These are phyloP conservation scores for Scolopax mira DNA, from an alignment of 2,113 vertebrate genomes.

Conservation along the genomic window DNA sequence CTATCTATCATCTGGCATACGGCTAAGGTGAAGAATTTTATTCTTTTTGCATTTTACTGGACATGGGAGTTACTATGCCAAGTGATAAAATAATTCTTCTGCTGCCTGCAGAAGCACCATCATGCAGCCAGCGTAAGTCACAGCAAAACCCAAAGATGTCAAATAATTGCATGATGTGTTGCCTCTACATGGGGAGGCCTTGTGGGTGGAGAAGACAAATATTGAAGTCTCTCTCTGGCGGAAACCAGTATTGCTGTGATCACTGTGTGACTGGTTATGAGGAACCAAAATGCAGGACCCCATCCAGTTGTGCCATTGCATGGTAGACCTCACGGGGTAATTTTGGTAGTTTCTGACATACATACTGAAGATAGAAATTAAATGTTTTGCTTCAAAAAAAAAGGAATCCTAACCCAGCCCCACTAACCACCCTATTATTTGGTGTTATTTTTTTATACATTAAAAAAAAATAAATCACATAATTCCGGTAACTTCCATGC, in stretches of 20 bases:
- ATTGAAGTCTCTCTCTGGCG: not conserved
- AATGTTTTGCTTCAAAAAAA: not conserved
- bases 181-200: not conserved
- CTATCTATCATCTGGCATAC: not conserved
- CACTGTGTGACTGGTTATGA: not conserved
- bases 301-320: no score
- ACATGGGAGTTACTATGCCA: not conserved
- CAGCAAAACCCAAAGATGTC: not conserved
- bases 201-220: not conserved
- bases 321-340: not conserved
- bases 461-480: not conserved
- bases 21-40: not conserved
- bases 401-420: rapidly evolving
- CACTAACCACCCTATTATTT: rapidly evolving
- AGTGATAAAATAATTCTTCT: not conserved
- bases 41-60: not conserved
- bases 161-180: not conserved
- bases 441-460: not conserved
- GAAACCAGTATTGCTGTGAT: not conserved
- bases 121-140: not conserved
- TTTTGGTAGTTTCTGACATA: not conserved
- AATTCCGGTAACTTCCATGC: rapidly evolving
- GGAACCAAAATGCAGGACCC: not conserved
- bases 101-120: constrained; percentile 20
- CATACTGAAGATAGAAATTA: not conserved